A percentile compares a stretch with the other conserved stretches of the same genome.
Conservation (phyloP, 2,797 vertebrate species). For the Petrocephalus sullivani region DNA sequence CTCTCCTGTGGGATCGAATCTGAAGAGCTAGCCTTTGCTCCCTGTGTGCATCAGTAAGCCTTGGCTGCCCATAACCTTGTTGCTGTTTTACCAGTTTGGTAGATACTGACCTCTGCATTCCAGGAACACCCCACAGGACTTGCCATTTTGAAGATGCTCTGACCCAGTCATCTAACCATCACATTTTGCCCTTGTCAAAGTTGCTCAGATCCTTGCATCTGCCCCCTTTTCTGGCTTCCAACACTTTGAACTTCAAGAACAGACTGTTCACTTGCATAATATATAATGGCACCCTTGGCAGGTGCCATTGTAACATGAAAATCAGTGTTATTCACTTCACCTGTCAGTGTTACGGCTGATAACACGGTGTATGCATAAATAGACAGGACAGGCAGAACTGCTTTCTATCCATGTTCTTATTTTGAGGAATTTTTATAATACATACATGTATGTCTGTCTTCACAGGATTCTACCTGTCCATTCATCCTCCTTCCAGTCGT, state of each 20-base stretch:
- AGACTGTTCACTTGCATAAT: background rate
- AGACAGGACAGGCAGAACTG: background rate
- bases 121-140: background rate
- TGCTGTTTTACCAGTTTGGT: background rate
- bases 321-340: background rate
- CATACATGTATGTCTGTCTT: background rate
- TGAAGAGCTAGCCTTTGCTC: background rate
- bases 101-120: background rate
- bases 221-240: background rate
- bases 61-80: background rate
- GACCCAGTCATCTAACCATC: background rate
- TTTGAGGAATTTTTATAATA: background rate
- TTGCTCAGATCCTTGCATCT: background rate
- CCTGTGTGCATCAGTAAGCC: background rate
- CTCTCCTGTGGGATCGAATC: background rate
- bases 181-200: background rate
- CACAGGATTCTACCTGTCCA: background rate
- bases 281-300: background rate
- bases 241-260: background rate
- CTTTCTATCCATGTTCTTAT: background rate
- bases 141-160: background rate
- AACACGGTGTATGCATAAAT: background rate
- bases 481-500: background rate
- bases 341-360: background rate
- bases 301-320: background rate